A percentile compares a stretch with the other conserved stretches of the same genome.
Conservation (phyloP, 2,113 vertebrate species). For the Pseudopipra pipra region DNA sequence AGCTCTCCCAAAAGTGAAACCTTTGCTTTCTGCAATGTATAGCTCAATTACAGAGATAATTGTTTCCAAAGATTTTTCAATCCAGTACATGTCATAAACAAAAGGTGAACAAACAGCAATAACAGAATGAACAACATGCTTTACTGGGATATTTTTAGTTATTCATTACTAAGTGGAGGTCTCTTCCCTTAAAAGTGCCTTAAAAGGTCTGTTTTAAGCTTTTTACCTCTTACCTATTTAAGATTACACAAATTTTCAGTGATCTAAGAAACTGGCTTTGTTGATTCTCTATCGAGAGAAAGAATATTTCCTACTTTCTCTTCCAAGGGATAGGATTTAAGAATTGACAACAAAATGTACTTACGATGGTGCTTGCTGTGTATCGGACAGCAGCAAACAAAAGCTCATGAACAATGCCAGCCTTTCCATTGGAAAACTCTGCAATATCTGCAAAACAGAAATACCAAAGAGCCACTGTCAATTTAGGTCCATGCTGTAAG, state of each 20-base stretch:
- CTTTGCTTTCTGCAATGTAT: neutral
- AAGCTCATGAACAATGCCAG: conserved; percentile 25
- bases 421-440: conserved; percentile 37
- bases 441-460: conserved; percentile 15
- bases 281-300: neutral
- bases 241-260: neutral
- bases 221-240: neutral
- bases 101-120: neutral
- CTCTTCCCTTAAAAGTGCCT: neutral
- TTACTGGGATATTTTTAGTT: neutral
- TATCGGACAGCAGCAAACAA: neutral
- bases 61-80: neutral
- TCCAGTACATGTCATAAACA: neutral
- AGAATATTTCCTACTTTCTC: neutral
- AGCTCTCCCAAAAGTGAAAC: neutral
- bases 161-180: neutral
- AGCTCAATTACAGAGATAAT: neutral
- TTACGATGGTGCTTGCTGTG: conserved; percentile 66
- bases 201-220: neutral
- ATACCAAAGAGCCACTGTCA: neutral
- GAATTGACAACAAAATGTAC: conserved; percentile 30
- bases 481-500: neutral
- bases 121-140: neutral
- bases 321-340: neutral
- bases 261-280: neutral